Percentiles rank a stretch among this genome's conserved stretches.
These are phyloP conservation scores for Erebia ligea DNA, from an alignment of 2,888 invertebrate genomes.

Conservation along the genomic window DNA sequence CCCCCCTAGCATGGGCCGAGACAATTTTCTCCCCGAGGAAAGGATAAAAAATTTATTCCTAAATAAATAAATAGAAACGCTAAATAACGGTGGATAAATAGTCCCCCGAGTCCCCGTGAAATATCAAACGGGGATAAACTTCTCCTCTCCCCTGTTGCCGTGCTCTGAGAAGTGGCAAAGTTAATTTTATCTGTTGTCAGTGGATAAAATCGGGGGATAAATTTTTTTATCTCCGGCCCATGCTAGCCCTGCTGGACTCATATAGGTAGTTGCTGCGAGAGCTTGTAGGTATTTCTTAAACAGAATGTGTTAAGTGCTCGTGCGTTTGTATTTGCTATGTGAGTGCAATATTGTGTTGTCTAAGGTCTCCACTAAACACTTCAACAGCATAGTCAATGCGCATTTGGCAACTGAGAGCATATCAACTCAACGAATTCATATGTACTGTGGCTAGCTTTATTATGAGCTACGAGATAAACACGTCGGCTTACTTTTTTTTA, in stretches of 20 bases:
- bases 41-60: too few species aligned
- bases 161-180: too few species aligned
- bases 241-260: too few species aligned
- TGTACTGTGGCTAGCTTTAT: constrained; percentile 20
- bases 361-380: constrained; percentile 10
- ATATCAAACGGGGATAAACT: too few species aligned
- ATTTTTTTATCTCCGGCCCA: too few species aligned
- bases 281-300: constrained; percentile 32
- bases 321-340: constrained; percentile 34
- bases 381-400: neutral
- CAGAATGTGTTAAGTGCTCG: constrained; percentile 33
- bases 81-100: too few species aligned
- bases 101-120: too few species aligned
- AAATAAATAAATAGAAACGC: too few species aligned
- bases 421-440: constrained; percentile 28
- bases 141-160: too few species aligned
- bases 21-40: too few species aligned
- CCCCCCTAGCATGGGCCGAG: neutral
- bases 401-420: constrained; percentile 18
- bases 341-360: constrained; percentile 46
- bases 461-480: constrained; percentile 20
- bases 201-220: too few species aligned
- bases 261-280: constrained; percentile 31
- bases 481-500: neutral
- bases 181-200: too few species aligned